Conservation (phyloP, 92 coral and sea anemone genomes). For the Epizoanthus rinbou region DNA sequence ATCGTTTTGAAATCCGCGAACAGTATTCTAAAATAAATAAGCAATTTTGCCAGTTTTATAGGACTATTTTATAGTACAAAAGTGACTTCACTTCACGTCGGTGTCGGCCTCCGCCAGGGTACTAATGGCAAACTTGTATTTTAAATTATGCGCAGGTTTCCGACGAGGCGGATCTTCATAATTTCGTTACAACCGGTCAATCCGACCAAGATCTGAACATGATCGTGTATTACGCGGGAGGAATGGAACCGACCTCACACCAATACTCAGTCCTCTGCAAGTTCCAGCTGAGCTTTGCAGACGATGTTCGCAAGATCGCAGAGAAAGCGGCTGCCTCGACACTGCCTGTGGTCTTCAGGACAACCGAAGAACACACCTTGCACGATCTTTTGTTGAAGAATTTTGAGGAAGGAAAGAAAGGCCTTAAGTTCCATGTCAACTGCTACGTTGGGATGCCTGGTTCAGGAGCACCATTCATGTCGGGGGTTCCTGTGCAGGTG, state of each 20-base stretch:
- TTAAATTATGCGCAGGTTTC: not conserved
- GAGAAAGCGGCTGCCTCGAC: not conserved
- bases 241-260: constrained; percentile 28
- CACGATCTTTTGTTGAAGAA: constrained; percentile 48
- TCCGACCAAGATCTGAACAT: constrained; percentile 24
- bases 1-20: too few species aligned
- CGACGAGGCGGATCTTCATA: constrained; percentile 27
- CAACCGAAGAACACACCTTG: constrained; percentile 25
- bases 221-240: constrained; percentile 49
- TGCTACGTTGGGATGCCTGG: constrained; percentile 43
- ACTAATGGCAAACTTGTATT: too few species aligned
- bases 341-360: constrained; percentile 40
- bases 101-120: too few species aligned
- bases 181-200: constrained; percentile 44
- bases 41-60: too few species aligned
- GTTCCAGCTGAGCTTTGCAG: not conserved
- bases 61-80: too few species aligned
- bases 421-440: constrained; percentile 32
- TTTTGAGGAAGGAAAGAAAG: constrained; percentile 37
- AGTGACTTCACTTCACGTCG: too few species aligned
- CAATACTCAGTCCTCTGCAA: constrained; percentile 26
- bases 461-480: constrained; percentile 18
- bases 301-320: constrained; percentile 1
- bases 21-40: too few species aligned
- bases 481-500: constrained; percentile 42